A percentile compares a stretch with the other conserved stretches of the same genome.
These are phyloP conservation scores for Helicorthomorpha holstii DNA, from an alignment of 1,140 invertebrate genomes.

Conservation along the genomic window DNA sequence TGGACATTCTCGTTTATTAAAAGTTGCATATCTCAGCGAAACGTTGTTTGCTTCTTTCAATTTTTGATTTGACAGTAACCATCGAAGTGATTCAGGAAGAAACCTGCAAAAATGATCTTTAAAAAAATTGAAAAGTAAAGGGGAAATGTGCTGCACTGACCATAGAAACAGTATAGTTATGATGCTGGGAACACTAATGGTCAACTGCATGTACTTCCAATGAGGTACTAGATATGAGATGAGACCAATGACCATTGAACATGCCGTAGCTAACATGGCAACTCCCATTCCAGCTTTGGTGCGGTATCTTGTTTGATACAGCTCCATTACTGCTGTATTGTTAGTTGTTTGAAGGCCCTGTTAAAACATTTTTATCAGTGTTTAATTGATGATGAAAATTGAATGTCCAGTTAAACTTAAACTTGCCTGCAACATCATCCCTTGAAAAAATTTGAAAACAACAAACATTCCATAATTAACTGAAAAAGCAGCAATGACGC, in stretches of 20 bases:
- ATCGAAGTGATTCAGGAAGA: slow-evolving; percentile 30
- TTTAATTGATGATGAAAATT: background rate
- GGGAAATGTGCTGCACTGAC: slow-evolving; percentile 17
- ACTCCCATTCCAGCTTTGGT: slow-evolving; percentile 28
- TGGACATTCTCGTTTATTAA: slow-evolving; percentile 13
- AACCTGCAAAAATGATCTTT: slow-evolving; percentile 13
- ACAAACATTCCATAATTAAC: slow-evolving; percentile 19
- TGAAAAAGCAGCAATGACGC: slow-evolving; percentile 14
- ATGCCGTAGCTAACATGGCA: slow-evolving; percentile 25
- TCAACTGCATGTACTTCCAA: slow-evolving; percentile 31
- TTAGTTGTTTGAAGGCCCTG: slow-evolving; percentile 7
- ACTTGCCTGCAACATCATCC: slow-evolving; percentile 22
- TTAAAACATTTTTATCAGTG: background rate
- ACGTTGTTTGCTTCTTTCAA: slow-evolving; percentile 19
- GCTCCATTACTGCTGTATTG: slow-evolving; percentile 26
- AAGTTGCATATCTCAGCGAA: slow-evolving; percentile 9
- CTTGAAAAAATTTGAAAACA: slow-evolving; percentile 21
- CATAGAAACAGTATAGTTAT: slow-evolving; percentile 25
- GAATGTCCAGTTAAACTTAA: background rate
- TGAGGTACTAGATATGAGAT: slow-evolving; percentile 27
- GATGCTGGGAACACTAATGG: slow-evolving; percentile 28
- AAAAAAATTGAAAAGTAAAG: background rate
- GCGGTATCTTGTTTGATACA: slow-evolving; percentile 30
- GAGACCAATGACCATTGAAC: slow-evolving; percentile 23
- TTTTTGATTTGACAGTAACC: slow-evolving; percentile 24